Evolutionary conservation across 2,797 vertebrate species (phyloP).

Genomic region (Rachycentron canadum): DNA sequence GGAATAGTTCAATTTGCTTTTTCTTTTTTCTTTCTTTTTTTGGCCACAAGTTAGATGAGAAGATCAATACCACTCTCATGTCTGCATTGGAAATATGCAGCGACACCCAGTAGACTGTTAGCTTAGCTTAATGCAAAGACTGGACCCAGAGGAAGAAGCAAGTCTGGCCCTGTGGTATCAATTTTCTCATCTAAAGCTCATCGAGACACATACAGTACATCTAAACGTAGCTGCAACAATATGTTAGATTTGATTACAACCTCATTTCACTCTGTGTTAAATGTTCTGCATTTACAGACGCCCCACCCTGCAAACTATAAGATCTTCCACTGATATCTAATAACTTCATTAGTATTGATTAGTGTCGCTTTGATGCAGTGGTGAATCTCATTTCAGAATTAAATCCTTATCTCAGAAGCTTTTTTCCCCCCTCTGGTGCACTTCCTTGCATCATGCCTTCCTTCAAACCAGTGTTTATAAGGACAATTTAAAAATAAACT

Average conservation of each 20-base stretch:
- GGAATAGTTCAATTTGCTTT: neutral
- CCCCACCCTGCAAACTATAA: conserved; percentile 21
- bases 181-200: neutral
- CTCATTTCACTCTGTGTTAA: neutral
- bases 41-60: neutral
- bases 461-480: conserved; percentile 56
- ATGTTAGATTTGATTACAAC: neutral
- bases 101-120: neutral
- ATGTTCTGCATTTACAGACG: conserved; percentile 21
- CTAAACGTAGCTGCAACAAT: neutral
- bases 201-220: neutral
- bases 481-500: conserved; percentile 56
- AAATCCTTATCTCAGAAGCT: conserved; percentile 21
- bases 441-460: conserved; percentile 49
- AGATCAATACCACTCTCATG: neutral
- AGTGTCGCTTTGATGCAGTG: conserved; percentile 32
- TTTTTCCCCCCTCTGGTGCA: conserved; percentile 28
- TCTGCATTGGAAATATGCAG: neutral
- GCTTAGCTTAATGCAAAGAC: neutral
- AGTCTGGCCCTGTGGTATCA: neutral
- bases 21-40: too few species aligned
- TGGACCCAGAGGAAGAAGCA: neutral
- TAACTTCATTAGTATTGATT: conserved; percentile 53
- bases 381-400: conserved; percentile 40
- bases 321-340: conserved; percentile 33